Evolutionary conservation across 23 tunicate genomes (phyloP).

Genomic region (Trididemnum nubilum): DNA sequence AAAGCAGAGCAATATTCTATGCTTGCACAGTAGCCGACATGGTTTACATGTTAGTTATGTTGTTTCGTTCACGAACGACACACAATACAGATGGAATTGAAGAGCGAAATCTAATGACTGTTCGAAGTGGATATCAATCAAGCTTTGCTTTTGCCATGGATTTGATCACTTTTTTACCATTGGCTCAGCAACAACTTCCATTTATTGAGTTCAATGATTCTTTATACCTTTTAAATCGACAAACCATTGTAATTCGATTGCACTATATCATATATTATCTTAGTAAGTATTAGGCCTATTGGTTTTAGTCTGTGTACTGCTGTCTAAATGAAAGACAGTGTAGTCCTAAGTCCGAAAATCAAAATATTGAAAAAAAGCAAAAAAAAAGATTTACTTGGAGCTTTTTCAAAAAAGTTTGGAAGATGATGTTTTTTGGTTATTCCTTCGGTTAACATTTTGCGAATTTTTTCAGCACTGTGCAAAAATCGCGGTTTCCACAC

Average conservation of each 20-base stretch:
- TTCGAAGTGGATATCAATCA: conserved; percentile 65
- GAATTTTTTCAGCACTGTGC: no score
- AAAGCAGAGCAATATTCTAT: conserved; percentile 34
- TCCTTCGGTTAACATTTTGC: no score
- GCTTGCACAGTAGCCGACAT: conserved; percentile 53
- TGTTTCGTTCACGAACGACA: conserved; percentile 74
- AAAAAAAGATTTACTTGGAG: no score
- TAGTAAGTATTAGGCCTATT: conserved; percentile 67
- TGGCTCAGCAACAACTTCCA: conserved; percentile 38
- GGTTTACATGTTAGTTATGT: conserved; percentile 54
- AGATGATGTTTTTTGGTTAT: no score
- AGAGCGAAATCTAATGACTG: conserved; percentile 69
- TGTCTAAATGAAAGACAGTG: no score
- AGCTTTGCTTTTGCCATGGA: conserved; percentile 68
- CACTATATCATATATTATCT: conserved; percentile 76
- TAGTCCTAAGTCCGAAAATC: no score
- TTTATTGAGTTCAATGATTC: conserved; percentile 38
- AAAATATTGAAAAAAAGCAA: no score
- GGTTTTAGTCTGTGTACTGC: no score
- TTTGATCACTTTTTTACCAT: conserved; percentile 52
- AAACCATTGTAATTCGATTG: conserved; percentile 59
- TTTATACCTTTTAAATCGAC: conserved; percentile 51
- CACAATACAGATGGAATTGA: conserved; percentile 81
- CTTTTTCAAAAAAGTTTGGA: no score
- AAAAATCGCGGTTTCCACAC: no score